These are phyloP conservation scores for Entosphenus tridentatus DNA, from an alignment of 2,113 vertebrate genomes.

Conservation along the genomic window DNA sequence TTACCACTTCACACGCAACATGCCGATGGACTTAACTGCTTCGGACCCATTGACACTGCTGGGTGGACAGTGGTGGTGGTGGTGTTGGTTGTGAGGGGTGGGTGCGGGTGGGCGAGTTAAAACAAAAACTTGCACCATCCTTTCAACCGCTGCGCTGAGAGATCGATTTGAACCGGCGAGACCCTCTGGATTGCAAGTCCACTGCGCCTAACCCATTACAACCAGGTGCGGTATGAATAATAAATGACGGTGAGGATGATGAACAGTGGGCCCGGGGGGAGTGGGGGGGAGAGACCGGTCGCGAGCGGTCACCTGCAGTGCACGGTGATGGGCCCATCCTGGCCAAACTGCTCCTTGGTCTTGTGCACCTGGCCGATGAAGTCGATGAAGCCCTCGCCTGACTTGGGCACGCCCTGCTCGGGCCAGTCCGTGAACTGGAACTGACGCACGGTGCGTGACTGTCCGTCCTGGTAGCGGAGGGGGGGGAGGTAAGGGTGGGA, in stretches of 20 bases:
- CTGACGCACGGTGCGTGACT: constrained; percentile 82
- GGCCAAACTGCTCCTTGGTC: constrained; percentile 98
- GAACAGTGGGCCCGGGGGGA: fast-evolving
- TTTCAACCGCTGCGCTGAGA: constrained; percentile 1
- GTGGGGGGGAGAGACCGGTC: constrained; percentile 11
- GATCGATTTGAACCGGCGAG: not conserved
- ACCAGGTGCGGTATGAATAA: not conserved
- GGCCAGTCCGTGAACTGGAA: constrained; percentile 99
- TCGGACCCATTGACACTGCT: too few relatives aligned
- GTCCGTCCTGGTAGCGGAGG: constrained; percentile 43
- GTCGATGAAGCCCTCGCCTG: constrained; percentile 86
- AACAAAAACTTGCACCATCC: not conserved
- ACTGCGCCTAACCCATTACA: not conserved
- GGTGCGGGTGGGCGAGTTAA: too few relatives aligned
- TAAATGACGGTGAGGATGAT: not conserved
- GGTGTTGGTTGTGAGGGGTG: too few relatives aligned
- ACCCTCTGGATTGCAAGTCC: not conserved
- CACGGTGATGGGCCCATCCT: constrained; percentile 88
- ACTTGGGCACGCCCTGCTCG: constrained; percentile 83
- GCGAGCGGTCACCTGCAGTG: constrained; percentile 59
- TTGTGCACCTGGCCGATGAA: constrained; percentile 97
- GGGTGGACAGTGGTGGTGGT: too few relatives aligned
- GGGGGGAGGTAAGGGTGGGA: too few relatives aligned
- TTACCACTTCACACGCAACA: too few relatives aligned
- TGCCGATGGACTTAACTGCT: too few relatives aligned